Evolutionary conservation across 2,888 invertebrate genomes (phyloP).

Genomic region (Alitta virens): DNA sequence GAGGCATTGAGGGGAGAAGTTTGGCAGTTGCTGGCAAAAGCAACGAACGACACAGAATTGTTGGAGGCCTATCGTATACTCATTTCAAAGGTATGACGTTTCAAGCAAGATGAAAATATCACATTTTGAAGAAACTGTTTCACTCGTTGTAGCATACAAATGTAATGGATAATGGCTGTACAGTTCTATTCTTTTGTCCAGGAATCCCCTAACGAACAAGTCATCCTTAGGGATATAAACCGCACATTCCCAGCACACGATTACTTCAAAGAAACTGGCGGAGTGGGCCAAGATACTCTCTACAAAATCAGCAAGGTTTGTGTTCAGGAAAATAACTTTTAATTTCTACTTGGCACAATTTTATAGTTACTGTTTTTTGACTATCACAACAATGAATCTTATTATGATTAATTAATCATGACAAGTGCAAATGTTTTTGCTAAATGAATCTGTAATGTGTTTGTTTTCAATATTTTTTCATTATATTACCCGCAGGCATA

Average conservation of each 20-base stretch:
- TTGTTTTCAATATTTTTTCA: too few relatives aligned
- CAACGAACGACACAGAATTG: slow-evolving; percentile 68
- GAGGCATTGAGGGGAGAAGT: slow-evolving; percentile 95
- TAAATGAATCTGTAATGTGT: too few relatives aligned
- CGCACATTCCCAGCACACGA: slow-evolving; percentile 99
- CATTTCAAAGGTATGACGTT: slow-evolving; percentile 84
- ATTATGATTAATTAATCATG: too few relatives aligned
- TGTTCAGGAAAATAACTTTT: not conserved
- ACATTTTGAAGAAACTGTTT: too few relatives aligned
- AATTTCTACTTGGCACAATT: too few relatives aligned
- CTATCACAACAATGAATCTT: too few relatives aligned
- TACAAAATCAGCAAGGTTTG: slow-evolving; percentile 80
- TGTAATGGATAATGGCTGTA: too few relatives aligned
- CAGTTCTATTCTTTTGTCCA: too few relatives aligned
- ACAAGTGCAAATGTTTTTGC: too few relatives aligned
- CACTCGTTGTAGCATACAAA: too few relatives aligned
- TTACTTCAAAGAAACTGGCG: slow-evolving; percentile 93
- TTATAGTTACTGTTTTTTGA: too few relatives aligned
- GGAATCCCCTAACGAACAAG: slow-evolving; percentile 92
- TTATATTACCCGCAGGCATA: slow-evolving; percentile 69
- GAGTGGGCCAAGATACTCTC: slow-evolving; percentile 91
- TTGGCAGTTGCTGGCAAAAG: slow-evolving; percentile 91
- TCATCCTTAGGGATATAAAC: slow-evolving; percentile 94
- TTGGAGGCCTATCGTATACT: slow-evolving; percentile 90
- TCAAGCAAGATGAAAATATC: too few relatives aligned